Evolutionary conservation across 2,797 vertebrate genomes (phyloP).

Genomic region (Acrocephalus scirpaceus): DNA sequence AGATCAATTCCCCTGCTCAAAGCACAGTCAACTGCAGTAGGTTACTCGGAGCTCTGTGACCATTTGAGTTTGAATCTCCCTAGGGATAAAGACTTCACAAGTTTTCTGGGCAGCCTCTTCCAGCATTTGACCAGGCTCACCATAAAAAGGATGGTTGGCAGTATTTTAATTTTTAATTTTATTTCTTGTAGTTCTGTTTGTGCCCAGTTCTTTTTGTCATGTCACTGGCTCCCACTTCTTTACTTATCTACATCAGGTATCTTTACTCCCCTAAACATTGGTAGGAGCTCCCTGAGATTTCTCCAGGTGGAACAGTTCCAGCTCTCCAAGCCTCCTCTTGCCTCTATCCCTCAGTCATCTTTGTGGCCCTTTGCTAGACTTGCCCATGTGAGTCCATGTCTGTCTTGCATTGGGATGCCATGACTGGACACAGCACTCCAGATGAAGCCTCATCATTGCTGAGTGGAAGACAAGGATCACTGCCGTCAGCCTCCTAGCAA

Average conservation of each 20-base stretch:
- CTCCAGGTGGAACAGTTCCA: background rate
- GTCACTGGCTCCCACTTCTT: background rate
- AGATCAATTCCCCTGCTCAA: background rate
- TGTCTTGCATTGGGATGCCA: background rate
- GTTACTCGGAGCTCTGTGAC: background rate
- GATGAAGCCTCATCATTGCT: background rate
- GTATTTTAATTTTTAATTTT: background rate
- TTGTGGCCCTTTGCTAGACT: background rate
- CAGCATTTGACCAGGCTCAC: background rate
- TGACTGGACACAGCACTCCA: background rate
- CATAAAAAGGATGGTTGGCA: background rate
- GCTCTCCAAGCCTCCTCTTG: background rate
- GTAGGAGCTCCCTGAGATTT: background rate
- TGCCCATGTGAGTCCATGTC: background rate
- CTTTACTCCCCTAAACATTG: background rate
- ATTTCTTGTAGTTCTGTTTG: background rate
- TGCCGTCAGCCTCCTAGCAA: background rate
- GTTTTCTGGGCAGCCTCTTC: background rate
- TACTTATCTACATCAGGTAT: background rate
- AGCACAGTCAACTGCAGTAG: background rate
- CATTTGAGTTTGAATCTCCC: background rate
- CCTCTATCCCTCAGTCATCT: background rate
- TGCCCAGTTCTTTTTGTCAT: background rate
- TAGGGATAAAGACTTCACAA: background rate
- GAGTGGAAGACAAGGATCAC: background rate